Base-by-base conservation (phyloP, 1,140 invertebrate genomes). In the Drosophila nigrodunni region DNA sequence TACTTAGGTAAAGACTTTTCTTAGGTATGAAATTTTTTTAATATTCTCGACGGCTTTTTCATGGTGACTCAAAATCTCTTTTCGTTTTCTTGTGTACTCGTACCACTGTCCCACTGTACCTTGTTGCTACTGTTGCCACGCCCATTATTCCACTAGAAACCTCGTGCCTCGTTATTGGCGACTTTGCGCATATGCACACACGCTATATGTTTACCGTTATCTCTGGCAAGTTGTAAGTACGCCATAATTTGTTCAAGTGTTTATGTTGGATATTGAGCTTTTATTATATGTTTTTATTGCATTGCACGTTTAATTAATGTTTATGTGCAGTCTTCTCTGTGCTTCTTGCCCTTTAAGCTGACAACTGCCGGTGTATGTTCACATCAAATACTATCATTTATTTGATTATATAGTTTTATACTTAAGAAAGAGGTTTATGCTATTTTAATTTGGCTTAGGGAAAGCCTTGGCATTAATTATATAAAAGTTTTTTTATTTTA, bases 191-290 rank as follows among this genome's bases (percentile, higher is more conserved):
- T 71, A 71, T 71, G 46, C 52, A 75, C 73, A 75, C 47, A 59
- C 52, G 52, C 41, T 79, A 55, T 74, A 74, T 77, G 69, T 65
- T 77, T 77, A 77, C 69, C 64, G 67, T 74, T 79, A 79, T 69
- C 74, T 79, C 43, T 72, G 77, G 77, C 69, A 77, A 73, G 68
- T 77, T 79, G 62, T 77, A 77, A 79, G 77, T 77, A 66, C 69
- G 47, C 77, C 70, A 79, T 77, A 79, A 79, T 77, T 77, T 79
- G 57, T 47, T 77, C 77, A 79, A 73, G 74, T 78, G 77, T 78
- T 76, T 76, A 76, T 76, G 74, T 66, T 65, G 46, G 50, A 13
- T 77, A 73, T 79, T 67, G 69, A 74, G 64, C 62, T 68, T 73
- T 77, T 79, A 76, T 72, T 78, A 78, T 67, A 72, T 57, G 67